Evolutionary conservation across 2,113 vertebrate species (phyloP).

Genomic region (Leuciscus idus): DNA sequence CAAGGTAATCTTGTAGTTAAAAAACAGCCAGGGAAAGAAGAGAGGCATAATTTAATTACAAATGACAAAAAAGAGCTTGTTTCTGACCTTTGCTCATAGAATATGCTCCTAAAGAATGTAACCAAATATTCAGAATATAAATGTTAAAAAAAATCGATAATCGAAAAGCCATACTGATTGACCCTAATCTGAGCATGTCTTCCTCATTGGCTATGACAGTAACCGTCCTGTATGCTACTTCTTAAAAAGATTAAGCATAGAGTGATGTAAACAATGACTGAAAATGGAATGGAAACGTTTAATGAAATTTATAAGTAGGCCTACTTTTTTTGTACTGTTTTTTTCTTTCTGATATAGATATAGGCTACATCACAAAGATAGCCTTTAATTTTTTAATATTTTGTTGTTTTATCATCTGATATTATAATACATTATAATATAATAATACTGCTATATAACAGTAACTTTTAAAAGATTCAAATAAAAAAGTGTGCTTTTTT

Average conservation of each 20-base stretch:
- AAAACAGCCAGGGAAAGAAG: constrained; percentile 27
- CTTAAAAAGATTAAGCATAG: not conserved
- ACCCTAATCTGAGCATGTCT: not conserved
- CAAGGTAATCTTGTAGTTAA: constrained; percentile 38
- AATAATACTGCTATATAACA: too few relatives aligned
- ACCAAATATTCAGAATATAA: not conserved
- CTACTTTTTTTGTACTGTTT: too few relatives aligned
- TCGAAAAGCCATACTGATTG: not conserved
- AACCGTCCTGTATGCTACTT: not conserved
- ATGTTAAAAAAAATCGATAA: not conserved
- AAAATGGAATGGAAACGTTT: too few relatives aligned
- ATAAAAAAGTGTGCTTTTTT: too few relatives aligned
- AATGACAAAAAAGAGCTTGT: not conserved
- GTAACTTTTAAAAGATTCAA: too few relatives aligned
- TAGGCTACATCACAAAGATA: too few relatives aligned
- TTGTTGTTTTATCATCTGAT: too few relatives aligned
- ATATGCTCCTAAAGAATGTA: not conserved
- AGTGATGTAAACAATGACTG: not conserved
- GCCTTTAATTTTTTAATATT: too few relatives aligned
- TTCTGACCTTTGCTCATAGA: not conserved
- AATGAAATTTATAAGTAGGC: too few relatives aligned
- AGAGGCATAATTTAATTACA: constrained; percentile 35
- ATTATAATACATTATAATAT: too few relatives aligned
- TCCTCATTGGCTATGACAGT: not conserved
- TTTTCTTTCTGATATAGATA: too few relatives aligned